A percentile compares a stretch with the other conserved stretches of the same genome.
These are phyloP conservation scores for Chrysolina haemoptera DNA, from an alignment of 2,888 invertebrate genomes.

Conservation along the genomic window DNA sequence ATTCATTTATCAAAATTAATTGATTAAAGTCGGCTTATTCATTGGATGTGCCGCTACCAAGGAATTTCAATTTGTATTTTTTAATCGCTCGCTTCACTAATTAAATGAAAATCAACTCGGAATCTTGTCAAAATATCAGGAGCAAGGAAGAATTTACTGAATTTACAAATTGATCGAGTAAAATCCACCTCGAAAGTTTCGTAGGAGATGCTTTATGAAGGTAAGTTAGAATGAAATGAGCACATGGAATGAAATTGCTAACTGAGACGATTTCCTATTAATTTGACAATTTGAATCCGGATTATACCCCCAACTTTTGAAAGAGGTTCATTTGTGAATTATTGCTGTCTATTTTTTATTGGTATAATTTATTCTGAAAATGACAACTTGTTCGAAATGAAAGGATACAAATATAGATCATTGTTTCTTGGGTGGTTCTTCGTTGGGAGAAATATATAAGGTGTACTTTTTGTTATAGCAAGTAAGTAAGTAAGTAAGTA, in stretches of 20 bases:
- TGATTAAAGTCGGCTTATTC: background rate
- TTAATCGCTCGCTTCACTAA: constrained; percentile 27
- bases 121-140: constrained; percentile 27
- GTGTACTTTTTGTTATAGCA: no score
- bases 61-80: constrained; percentile 35
- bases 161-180: constrained; percentile 11
- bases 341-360: background rate
- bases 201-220: constrained; percentile 7
- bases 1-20: constrained; percentile 15
- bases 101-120: constrained; percentile 31
- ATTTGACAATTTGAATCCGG: constrained; percentile 8
- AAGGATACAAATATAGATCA: no score
- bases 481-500: no score
- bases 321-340: background rate
- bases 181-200: background rate
- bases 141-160: constrained; percentile 26
- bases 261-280: constrained; percentile 4
- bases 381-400: no score
- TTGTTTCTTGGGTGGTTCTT: no score
- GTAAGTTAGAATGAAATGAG: constrained; percentile 8
- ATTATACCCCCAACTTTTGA: background rate
- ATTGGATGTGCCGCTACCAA: background rate
- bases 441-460: no score
- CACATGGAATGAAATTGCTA: background rate
- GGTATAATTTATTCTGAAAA: no score